phyloP scores from a whole-genome alignment of 2,113 vertebrate genomes.

The Notothenia coriiceps region DNA sequence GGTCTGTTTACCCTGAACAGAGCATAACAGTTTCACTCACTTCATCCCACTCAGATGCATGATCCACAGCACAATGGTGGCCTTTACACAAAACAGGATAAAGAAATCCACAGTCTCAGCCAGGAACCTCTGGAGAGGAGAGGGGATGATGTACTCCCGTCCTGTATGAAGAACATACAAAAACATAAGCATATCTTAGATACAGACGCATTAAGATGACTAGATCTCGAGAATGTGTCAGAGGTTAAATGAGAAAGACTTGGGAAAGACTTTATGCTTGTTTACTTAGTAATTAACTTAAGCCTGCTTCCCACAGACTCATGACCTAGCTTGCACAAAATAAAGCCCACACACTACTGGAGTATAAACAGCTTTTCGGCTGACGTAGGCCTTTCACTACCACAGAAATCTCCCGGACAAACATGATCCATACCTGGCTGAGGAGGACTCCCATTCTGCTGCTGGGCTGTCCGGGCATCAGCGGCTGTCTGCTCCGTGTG shows the following conservation, averaged over 20 bases:
- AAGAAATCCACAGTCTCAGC: slow-evolving; percentile 97
- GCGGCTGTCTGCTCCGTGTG: slow-evolving; percentile 36
- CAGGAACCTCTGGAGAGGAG: slow-evolving; percentile 92
- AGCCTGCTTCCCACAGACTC: slow-evolving; percentile 43
- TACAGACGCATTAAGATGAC: too few species aligned
- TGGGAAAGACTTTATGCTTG: slow-evolving; percentile 41
- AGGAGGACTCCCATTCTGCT: slow-evolving; percentile 68
- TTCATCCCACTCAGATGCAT: slow-evolving; percentile 97
- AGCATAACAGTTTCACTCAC: slow-evolving; percentile 84
- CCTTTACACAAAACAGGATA: slow-evolving; percentile 96
- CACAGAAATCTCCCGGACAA: neutral
- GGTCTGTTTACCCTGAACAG: neutral
- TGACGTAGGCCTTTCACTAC: neutral
- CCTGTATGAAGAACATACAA: slow-evolving; percentile 77
- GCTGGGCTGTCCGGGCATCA: slow-evolving; percentile 46
- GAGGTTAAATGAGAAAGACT: neutral
- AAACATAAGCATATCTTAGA: neutral
- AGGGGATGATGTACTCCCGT: slow-evolving; percentile 92
- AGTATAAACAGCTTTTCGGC: neutral
- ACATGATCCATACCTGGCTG: slow-evolving; percentile 64
- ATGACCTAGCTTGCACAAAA: slow-evolving; percentile 34
- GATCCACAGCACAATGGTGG: slow-evolving; percentile 93
- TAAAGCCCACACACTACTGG: neutral
- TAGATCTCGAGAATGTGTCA: neutral
- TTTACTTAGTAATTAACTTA: slow-evolving; percentile 29